Percentiles rank a stretch among this genome's conserved stretches.
Conservation (phyloP, 2,113 vertebrate genomes). For the Hystrix brachyura region DNA sequence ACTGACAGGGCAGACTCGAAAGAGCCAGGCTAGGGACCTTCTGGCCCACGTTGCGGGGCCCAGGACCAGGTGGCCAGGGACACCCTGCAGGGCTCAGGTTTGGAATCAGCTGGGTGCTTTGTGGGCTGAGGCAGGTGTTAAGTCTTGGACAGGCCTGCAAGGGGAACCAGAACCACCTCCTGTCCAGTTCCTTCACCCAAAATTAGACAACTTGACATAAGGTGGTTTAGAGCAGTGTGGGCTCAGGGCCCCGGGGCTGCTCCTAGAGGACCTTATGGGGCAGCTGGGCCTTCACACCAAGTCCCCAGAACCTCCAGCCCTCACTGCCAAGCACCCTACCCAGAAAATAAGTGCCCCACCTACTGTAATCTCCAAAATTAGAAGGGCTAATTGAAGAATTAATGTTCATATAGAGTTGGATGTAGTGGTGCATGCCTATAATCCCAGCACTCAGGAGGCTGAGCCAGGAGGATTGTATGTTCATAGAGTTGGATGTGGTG, state of each 20-base stretch:
- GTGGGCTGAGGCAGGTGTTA: neutral
- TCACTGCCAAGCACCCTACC: neutral
- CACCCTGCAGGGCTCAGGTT: neutral
- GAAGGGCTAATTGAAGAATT: neutral
- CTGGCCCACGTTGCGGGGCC: neutral
- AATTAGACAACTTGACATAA: neutral
- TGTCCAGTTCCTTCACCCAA: constrained; percentile 3
- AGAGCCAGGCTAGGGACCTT: neutral
- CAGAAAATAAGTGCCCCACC: neutral
- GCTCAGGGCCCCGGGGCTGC: neutral
- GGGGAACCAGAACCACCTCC: neutral
- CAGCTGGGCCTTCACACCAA: neutral
- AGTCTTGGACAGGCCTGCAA: neutral
- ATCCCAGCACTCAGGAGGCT: neutral
- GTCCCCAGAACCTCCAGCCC: neutral
- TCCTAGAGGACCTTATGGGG: neutral
- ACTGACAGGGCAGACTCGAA: neutral
- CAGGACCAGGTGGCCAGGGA: neutral
- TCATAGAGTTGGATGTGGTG: neutral
- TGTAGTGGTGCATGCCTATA: neutral
- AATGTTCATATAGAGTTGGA: neutral
- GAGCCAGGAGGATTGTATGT: neutral
- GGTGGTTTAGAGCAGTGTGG: neutral
- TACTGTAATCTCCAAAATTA: neutral
- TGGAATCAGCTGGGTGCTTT: neutral